These are phyloP conservation scores for Calyptomena viridis DNA, from an alignment of 2,113 vertebrate genomes.

Conservation along the genomic window DNA sequence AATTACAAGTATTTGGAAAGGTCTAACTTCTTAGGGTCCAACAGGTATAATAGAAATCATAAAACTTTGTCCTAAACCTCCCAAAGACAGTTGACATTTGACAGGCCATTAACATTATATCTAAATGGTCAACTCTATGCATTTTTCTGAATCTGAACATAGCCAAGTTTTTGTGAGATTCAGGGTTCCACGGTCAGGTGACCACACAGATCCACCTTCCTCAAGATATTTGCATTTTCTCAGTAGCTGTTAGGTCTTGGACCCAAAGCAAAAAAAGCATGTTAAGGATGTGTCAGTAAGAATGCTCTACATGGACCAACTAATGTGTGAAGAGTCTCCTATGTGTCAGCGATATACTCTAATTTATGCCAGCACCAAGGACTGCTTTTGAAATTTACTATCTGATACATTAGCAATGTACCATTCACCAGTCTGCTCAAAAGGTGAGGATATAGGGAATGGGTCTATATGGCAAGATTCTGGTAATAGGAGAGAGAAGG, in stretches of 20 bases:
- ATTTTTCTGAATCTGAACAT: neutral
- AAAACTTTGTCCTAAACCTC: neutral
- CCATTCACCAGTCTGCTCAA: neutral
- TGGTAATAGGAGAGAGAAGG: rapidly evolving
- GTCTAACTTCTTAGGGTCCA: neutral
- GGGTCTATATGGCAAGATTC: neutral
- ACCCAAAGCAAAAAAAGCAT: neutral
- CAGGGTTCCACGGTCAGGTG: neutral
- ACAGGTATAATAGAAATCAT: neutral
- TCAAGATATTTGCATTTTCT: neutral
- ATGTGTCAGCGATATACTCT: neutral
- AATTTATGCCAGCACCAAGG: neutral
- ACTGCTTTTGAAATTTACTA: neutral
- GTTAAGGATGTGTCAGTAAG: neutral
- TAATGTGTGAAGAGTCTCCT: neutral
- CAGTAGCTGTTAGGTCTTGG: neutral
- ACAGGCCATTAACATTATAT: neutral
- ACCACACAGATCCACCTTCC: neutral
- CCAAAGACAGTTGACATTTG: neutral
- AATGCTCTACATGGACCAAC: neutral
- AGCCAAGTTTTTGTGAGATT: neutral
- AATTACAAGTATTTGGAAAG: neutral
- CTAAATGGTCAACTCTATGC: neutral
- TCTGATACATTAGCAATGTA: neutral
- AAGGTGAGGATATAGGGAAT: neutral